A percentile compares a stretch with the other conserved stretches of the same genome.
Conservation (phyloP, 2,797 vertebrate genomes). For the Coracias cyanogaster region DNA sequence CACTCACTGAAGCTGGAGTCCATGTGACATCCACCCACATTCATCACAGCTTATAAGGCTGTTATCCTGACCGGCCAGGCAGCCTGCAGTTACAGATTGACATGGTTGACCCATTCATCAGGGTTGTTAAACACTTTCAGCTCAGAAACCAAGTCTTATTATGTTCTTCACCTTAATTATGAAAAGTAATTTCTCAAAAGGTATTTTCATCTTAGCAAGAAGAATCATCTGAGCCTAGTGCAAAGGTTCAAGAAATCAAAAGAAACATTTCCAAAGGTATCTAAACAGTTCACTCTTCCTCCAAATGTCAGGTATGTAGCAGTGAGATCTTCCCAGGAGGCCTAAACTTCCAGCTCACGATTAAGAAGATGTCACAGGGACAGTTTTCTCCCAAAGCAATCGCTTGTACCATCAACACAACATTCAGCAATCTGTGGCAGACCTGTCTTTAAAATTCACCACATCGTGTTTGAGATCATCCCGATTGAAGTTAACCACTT, state of each 20-base stretch:
- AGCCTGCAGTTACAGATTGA: background rate
- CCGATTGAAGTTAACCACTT: background rate
- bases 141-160: background rate
- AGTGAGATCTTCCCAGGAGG: background rate
- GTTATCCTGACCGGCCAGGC: background rate
- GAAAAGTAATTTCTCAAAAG: background rate
- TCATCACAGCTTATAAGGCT: background rate
- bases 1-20: background rate
- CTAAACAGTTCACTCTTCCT: background rate
- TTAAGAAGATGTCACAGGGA: background rate
- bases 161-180: background rate
- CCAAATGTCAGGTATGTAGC: background rate
- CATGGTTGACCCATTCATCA: background rate
- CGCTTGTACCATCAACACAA: background rate
- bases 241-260: background rate
- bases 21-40: background rate
- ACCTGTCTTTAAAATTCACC: background rate
- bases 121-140: background rate
- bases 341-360: background rate
- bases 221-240: background rate
- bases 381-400: background rate
- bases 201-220: background rate
- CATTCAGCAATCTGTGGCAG: background rate
- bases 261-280: background rate
- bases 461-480: background rate